Conservation (phyloP, 2,888 invertebrate genomes). For the Helicoverpa assulta region DNA sequence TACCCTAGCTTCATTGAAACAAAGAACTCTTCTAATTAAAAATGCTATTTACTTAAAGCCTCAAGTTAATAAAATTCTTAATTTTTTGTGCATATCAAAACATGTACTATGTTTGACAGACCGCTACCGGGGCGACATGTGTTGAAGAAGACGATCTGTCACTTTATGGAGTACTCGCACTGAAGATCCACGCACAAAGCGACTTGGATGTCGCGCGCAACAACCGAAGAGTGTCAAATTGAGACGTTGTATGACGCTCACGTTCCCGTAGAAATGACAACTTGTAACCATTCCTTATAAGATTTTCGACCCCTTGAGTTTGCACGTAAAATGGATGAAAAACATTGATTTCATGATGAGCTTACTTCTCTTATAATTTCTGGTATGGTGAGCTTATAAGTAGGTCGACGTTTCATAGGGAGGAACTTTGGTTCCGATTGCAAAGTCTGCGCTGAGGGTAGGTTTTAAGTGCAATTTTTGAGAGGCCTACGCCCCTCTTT, state of each 20-base stretch:
- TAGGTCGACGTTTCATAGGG: slow-evolving; percentile 3
- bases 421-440: not conserved
- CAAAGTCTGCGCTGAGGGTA: not conserved
- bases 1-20: not conserved
- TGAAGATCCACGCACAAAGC: slow-evolving; percentile 43
- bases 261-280: slow-evolving; percentile 28
- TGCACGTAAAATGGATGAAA: slow-evolving; percentile 37
- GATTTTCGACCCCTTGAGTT: slow-evolving; percentile 49
- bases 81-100: too few relatives aligned
- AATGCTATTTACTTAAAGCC: not conserved
- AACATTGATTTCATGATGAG: slow-evolving; percentile 26
- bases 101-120: not conserved
- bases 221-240: slow-evolving; percentile 43
- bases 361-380: slow-evolving; percentile 26
- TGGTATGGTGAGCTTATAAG: slow-evolving; percentile 19
- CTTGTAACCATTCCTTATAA: slow-evolving; percentile 32
- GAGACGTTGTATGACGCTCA: slow-evolving; percentile 51
- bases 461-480: not conserved
- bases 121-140: slow-evolving; percentile 15
- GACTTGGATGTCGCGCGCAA: slow-evolving; percentile 29
- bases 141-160: slow-evolving; percentile 31
- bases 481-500: not conserved
- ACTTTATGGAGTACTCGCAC: slow-evolving; percentile 17
- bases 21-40: not conserved
- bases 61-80: too few relatives aligned